Base-by-base conservation (phyloP, 2,797 vertebrate species). In the Mus minutoides region DNA sequence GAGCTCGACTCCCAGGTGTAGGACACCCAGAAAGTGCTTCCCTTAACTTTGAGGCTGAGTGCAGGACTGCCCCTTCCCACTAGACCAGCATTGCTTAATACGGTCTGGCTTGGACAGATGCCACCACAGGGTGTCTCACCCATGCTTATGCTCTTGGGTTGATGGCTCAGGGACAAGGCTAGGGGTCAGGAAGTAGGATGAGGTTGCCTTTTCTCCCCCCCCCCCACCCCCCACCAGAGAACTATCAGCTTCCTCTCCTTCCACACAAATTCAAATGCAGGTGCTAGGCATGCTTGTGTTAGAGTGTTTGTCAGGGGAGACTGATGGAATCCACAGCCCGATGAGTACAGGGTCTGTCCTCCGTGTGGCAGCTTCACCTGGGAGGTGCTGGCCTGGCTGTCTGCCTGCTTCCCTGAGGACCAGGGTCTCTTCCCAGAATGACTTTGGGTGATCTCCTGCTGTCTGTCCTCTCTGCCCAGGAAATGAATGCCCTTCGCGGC, bases 401-500 rank as follows among this genome's bases (percentile, higher is more conserved):
- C 80, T 76, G 69, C 75, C 88, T 88, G 76, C 60, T 73, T 90
- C 31, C 22, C 75, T 16, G n/a, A 54, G 62, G 71, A 67, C 52
- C 52, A 17, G 52, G 40, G 14, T 21, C n/a, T 69, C 34, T 67
- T 43, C 37, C 67, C 24, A 98, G 99, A 7, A 98, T 96, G 92
- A 98, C 98, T 93, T 97, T 98, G 24, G 98, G 97, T 93, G 98
- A 98, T 97, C 98, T 98, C 96, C 96, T 97, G 7, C 37, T 98
- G 82, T 16, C 54, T 54, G 54, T 97, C 98, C 79, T 99, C 97
- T 21, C 98, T 34, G 98, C 94, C 96, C 99, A 98, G 99, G 99
- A 99, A 84, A 98, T 99, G 95, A 96, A 97, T 0, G 82, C 89
- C 6, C 83, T 98, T 58, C 97, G 98, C 0, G 49, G 98, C 49